Conservation (phyloP, 2,113 vertebrate genomes). For the Calcarius ornatus region DNA sequence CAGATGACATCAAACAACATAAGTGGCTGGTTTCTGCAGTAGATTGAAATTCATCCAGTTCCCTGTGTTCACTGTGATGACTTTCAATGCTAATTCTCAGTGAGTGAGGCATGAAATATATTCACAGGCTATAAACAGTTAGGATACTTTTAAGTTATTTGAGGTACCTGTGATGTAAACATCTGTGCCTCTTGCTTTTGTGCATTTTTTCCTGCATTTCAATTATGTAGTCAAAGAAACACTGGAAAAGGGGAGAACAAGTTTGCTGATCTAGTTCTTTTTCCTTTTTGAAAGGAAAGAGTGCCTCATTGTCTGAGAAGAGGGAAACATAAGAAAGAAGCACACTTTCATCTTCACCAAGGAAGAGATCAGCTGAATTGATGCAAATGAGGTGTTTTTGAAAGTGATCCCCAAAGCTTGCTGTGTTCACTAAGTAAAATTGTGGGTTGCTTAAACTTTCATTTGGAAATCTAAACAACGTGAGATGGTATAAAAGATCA, state of each 20-base stretch:
- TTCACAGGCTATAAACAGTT: constrained; percentile 46
- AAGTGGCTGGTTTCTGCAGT: constrained; percentile 62
- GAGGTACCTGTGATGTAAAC: constrained; percentile 65
- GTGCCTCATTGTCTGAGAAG: constrained; percentile 19
- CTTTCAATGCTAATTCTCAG: constrained; percentile 70
- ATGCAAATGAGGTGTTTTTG: constrained; percentile 46
- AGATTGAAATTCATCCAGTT: constrained; percentile 70
- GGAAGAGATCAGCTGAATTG: background rate
- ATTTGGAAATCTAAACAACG: background rate
- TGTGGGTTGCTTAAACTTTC: background rate
- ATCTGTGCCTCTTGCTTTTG: constrained; percentile 51
- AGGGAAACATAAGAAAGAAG: background rate
- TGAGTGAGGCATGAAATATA: constrained; percentile 66
- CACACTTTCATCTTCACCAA: constrained; percentile 46
- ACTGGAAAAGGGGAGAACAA: background rate
- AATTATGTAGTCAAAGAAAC: constrained; percentile 58
- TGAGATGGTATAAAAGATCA: background rate
- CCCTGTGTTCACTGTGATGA: constrained; percentile 59
- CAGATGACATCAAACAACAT: constrained; percentile 65
- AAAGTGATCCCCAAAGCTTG: background rate
- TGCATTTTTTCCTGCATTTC: constrained; percentile 27
- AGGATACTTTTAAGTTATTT: constrained; percentile 60
- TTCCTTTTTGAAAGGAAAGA: constrained; percentile 10
- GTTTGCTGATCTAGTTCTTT: constrained; percentile 23
- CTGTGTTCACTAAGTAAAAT: background rate